Conservation (phyloP, 1,140 invertebrate species). For the Cherax destructor region DNA sequence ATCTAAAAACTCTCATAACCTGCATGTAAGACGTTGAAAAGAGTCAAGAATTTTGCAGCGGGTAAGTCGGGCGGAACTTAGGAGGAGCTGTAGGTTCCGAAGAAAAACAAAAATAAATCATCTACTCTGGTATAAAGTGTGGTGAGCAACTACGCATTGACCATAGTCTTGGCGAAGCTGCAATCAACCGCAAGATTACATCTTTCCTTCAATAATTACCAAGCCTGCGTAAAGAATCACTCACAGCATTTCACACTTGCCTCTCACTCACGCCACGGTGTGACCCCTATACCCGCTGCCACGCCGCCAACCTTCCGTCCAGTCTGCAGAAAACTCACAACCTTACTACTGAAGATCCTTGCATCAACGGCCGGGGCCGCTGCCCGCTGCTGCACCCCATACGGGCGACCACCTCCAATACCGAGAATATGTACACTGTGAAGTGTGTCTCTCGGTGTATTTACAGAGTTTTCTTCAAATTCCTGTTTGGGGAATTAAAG, state of each 20-base stretch:
- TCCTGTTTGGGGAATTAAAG: too few species aligned
- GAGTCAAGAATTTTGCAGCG: too few species aligned
- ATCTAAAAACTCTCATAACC: too few species aligned
- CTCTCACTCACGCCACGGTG: neutral
- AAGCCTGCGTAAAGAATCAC: neutral
- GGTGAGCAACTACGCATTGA: constrained; percentile 31
- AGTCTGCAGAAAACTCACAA: neutral
- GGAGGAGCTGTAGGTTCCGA: neutral
- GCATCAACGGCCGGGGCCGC: too few species aligned
- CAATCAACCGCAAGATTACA: constrained; percentile 22
- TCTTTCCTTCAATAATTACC: constrained; percentile 36
- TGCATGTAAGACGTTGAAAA: too few species aligned
- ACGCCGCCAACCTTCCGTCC: neutral
- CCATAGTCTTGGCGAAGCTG: constrained; percentile 35
- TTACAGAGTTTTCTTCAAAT: too few species aligned
- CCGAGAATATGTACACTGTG: too few species aligned
- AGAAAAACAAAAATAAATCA: constrained; percentile 59
- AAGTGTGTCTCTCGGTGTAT: too few species aligned
- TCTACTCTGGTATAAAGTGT: constrained; percentile 58
- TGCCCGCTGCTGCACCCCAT: neutral
- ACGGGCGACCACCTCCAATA: neutral
- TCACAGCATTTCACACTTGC: neutral
- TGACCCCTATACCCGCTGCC: neutral
- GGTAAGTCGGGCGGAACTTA: too few species aligned
- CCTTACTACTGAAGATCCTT: neutral